phyloP scores from a whole-genome alignment of 2,888 invertebrate species.

The Pristionchus fissidentatus region DNA sequence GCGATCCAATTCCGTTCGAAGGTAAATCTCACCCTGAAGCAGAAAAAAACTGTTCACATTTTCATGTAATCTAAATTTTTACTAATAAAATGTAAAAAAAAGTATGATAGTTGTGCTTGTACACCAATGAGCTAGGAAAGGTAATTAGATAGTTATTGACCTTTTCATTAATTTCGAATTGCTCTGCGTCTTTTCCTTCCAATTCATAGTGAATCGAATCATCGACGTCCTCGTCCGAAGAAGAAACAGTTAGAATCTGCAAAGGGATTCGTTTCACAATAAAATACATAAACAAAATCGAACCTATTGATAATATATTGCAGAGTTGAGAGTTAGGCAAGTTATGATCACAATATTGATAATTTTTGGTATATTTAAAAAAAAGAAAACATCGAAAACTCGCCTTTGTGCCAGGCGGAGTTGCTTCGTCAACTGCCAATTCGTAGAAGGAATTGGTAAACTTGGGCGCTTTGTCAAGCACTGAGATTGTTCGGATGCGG shows the following conservation, averaged over 20 bases:
- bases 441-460: constrained; percentile 28
- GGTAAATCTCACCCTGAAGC: constrained; percentile 25
- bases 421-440: not conserved
- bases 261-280: not conserved
- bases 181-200: not conserved
- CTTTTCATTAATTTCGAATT: constrained; percentile 25
- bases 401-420: not conserved
- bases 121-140: not conserved
- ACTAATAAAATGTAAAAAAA: not conserved
- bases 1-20: constrained; percentile 15
- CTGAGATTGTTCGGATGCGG: not conserved
- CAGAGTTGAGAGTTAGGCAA: no score
- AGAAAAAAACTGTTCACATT: no score
- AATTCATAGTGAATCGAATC: constrained; percentile 8
- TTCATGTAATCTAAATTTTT: not conserved
- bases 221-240: constrained; percentile 3
- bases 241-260: not conserved
- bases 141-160: not conserved
- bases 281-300: not conserved
- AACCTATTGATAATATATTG: no score
- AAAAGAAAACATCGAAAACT: not conserved
- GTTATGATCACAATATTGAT: no score
- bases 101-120: not conserved
- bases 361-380: not conserved
- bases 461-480: not conserved